Conservation (phyloP, 2,113 vertebrate genomes). For the Nibea albiflora region DNA sequence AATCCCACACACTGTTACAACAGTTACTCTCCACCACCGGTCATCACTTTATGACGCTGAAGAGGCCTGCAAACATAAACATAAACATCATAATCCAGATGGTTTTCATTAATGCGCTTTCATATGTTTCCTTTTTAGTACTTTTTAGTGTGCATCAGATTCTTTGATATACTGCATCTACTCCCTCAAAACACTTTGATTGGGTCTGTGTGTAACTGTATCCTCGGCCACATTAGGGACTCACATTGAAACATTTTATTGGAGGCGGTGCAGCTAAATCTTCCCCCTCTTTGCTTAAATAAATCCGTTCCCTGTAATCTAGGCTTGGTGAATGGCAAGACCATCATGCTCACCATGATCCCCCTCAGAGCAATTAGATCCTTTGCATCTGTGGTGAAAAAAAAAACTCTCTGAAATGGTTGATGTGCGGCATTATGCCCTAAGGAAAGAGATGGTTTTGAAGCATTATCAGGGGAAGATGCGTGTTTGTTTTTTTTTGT, state of each 20-base stretch:
- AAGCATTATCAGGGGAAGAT: background rate
- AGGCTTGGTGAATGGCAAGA: conserved; percentile 31
- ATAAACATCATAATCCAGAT: background rate
- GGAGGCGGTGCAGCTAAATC: conserved; percentile 36
- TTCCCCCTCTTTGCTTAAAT: conserved; percentile 39
- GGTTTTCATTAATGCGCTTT: conserved; percentile 20
- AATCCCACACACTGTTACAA: too few species aligned
- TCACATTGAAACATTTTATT: conserved; percentile 62
- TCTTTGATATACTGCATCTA: conserved; percentile 34
- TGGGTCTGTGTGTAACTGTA: conserved; percentile 34
- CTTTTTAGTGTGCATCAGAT: conserved; percentile 32
- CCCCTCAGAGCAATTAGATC: conserved; percentile 25
- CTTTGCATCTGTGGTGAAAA: conserved; percentile 30
- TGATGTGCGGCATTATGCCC: conserved; percentile 15
- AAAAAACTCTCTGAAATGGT: background rate
- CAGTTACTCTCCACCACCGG: background rate
- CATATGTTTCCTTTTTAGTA: conserved; percentile 24
- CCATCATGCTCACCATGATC: conserved; percentile 37
- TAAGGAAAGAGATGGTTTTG: conserved; percentile 17
- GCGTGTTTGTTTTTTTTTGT: background rate
- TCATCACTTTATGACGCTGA: too few species aligned
- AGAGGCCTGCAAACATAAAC: background rate
- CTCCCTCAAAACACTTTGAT: conserved; percentile 16
- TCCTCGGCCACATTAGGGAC: conserved; percentile 36
- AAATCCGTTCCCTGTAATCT: conserved; percentile 59